Base-by-base conservation (phyloP, 2,888 invertebrate genomes). In the Pachycephus smyrnensis region DNA sequence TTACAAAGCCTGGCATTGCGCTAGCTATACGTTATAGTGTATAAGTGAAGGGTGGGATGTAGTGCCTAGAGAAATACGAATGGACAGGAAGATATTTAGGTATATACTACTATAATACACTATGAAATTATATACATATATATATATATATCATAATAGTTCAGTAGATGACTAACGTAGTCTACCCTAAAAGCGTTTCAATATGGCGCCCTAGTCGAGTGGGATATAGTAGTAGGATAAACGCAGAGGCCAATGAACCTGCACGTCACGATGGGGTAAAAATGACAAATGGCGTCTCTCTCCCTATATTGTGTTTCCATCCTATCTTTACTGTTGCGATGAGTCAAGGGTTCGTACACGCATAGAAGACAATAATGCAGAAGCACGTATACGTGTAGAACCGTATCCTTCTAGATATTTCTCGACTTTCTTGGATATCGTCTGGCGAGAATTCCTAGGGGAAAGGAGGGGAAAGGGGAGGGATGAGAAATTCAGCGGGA, bases 1-100 rank as follows among this genome's bases (percentile, higher is more conserved):
- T 75, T 80, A 80, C 73, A 76, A 82, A 81, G 75, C 68, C 68
- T 23, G 35, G 73, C 33, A 73, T 23, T 33, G 55, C 55, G 23
- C 15, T 23, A 23, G 23, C 55, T 23, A 23, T 55, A 55, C 55
- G 15, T 55, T 55, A 15, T 55, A 55, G 23, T 9, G 55, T 23
- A 55, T 9, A 9, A 23, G 15, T 23, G 9, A 23, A 23, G 23
- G 55, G 15, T 55, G 55, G 55, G 23, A 55, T 23, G 23, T 55
- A 55, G 55, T 55, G 2, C 9, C 23, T 9, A 23, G 55, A 55
- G 55, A 55, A 55, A 55, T 55, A 55, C 55, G 15, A 55, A 55
- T 55, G 55, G 55, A 23, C 9, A 55, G 23, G 55, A 55, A 55
- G 55, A 55, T 55, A 23, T 23, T 55, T 55, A 2, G 23, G 55